These are phyloP conservation scores for Hippocampus kuda DNA, from an alignment of 2,797 vertebrate species.

Conservation along the genomic window DNA sequence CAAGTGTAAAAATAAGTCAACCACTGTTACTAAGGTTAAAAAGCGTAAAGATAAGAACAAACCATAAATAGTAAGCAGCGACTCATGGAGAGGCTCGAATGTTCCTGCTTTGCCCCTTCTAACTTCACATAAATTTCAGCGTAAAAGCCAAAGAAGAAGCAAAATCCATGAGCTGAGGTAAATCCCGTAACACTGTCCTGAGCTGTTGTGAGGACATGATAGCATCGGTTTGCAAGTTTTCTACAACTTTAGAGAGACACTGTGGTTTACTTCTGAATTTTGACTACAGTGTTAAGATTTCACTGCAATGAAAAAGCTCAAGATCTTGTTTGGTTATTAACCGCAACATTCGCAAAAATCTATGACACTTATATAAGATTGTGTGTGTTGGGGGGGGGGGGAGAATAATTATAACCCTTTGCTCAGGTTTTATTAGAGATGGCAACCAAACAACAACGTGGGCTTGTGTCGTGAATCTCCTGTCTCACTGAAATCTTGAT, in stretches of 20 bases:
- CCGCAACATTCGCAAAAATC: not conserved
- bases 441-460: not conserved
- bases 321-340: not conserved
- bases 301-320: not conserved
- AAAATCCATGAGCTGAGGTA: conserved; percentile 14
- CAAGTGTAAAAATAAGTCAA: no score
- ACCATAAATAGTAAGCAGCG: no score
- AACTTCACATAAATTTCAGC: no score
- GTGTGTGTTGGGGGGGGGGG: not conserved
- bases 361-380: not conserved
- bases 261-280: not conserved
- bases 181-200: conserved; percentile 8
- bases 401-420: not conserved
- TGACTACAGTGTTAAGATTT: not conserved
- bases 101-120: no score
- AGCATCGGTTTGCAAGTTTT: not conserved
- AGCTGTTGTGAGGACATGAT: not conserved
- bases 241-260: not conserved
- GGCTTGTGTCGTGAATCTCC: not conserved
- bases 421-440: not conserved
- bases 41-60: no score
- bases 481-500: not conserved
- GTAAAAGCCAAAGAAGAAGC: not conserved
- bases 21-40: no score
- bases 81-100: no score